A percentile compares a stretch with the other conserved stretches of the same genome.
Evolutionary conservation across 1,140 invertebrate species (phyloP).

Genomic region (Drosophila bipectinata): DNA sequence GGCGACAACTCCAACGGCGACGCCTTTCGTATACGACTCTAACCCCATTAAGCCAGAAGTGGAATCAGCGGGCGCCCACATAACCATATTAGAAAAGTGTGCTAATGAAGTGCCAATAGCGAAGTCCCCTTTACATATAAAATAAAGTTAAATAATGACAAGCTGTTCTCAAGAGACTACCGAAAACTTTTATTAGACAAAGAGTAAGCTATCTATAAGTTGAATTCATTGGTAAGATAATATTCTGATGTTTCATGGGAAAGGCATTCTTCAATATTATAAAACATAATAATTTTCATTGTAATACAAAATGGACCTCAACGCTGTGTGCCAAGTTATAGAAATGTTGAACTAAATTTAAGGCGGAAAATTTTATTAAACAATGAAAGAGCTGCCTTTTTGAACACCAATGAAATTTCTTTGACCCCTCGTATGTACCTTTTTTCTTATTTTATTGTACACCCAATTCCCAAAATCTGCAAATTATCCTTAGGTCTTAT

Average conservation of each 20-base stretch:
- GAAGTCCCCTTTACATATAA: slow-evolving; percentile 18
- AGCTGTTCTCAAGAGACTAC: not conserved
- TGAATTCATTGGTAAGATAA: not conserved
- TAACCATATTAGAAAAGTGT: slow-evolving; percentile 31
- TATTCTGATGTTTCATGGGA: no score
- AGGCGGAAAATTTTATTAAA: not conserved
- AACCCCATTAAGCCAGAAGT: slow-evolving; percentile 32
- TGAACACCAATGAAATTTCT: not conserved
- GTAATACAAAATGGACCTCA: no score
- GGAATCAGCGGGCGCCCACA: slow-evolving; percentile 42
- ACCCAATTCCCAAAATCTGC: slow-evolving; percentile 14
- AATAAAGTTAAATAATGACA: slow-evolving; percentile 14
- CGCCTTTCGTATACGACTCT: not conserved
- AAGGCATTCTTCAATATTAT: no score
- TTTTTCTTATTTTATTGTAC: not conserved
- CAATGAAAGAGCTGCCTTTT: not conserved
- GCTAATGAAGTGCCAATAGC: slow-evolving; percentile 45
- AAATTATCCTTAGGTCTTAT: slow-evolving; percentile 25
- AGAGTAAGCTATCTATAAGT: not conserved
- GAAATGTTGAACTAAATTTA: no score
- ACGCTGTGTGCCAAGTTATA: no score
- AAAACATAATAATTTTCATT: no score
- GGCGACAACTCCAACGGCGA: slow-evolving; percentile 24
- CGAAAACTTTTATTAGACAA: not conserved
- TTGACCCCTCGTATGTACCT: not conserved